These are phyloP conservation scores for Tiaroga cobitis DNA, from an alignment of 2,797 vertebrate species.

Conservation along the genomic window DNA sequence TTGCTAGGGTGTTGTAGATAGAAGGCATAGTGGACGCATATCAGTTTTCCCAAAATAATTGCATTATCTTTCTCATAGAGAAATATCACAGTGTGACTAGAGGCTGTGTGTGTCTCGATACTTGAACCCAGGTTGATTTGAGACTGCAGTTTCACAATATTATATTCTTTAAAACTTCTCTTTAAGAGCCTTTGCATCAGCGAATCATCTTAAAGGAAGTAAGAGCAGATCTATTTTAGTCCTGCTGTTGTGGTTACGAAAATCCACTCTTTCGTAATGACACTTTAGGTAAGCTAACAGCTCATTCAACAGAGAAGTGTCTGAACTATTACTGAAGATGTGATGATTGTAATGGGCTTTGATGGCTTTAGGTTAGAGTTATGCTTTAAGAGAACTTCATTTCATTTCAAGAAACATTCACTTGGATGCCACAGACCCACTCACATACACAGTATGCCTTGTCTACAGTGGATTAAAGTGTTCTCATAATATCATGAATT, in stretches of 20 bases:
- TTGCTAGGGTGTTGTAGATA: background rate
- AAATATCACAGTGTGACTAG: background rate
- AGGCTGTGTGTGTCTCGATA: background rate
- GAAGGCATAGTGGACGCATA: background rate
- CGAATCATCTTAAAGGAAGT: background rate
- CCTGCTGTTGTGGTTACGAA: background rate
- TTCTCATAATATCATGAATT: background rate
- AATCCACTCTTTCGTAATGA: background rate
- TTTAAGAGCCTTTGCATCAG: background rate
- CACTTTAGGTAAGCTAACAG: background rate
- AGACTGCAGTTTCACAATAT: background rate
- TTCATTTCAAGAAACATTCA: background rate
- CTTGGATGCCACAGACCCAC: background rate
- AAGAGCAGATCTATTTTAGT: background rate
- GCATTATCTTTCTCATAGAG: background rate
- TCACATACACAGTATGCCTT: background rate
- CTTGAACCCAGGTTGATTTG: background rate
- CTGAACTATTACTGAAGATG: background rate
- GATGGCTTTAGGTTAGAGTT: background rate
- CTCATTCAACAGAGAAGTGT: background rate
- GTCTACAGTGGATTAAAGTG: background rate
- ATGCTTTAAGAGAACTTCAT: background rate
- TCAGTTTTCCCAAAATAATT: background rate
- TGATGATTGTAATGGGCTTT: slow-evolving; percentile 5
- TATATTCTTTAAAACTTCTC: background rate